These are phyloP conservation scores for Dryocosmus kuriphilus DNA, from an alignment of 2,888 invertebrate genomes.

Conservation along the genomic window DNA sequence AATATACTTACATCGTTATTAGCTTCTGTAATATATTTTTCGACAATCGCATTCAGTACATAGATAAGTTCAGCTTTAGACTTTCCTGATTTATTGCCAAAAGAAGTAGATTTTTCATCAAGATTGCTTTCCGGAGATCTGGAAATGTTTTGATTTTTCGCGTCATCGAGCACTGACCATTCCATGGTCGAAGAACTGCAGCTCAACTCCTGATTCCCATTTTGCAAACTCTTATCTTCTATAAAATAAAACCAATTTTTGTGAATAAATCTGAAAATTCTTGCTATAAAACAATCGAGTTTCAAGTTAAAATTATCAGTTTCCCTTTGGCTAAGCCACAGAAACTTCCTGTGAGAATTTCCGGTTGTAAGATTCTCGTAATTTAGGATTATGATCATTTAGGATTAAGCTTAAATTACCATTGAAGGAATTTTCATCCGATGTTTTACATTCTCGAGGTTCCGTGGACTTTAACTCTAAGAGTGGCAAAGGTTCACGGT, in stretches of 20 bases:
- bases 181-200: constrained; percentile 69
- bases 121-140: constrained; percentile 69
- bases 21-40: constrained; percentile 78
- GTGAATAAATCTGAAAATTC: constrained; percentile 27
- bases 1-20: constrained; percentile 75
- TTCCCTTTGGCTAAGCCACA: too few species aligned
- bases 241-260: too few species aligned
- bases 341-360: constrained; percentile 63
- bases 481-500: constrained; percentile 65
- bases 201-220: constrained; percentile 80
- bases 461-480: constrained; percentile 73
- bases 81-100: constrained; percentile 60
- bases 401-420: constrained; percentile 61
- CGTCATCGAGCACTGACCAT: constrained; percentile 66
- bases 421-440: constrained; percentile 70
- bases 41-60: constrained; percentile 76
- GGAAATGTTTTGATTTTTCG: constrained; percentile 74
- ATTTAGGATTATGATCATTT: too few species aligned
- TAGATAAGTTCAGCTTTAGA: constrained; percentile 74
- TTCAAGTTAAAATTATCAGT: constrained; percentile 55
- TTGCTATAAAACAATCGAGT: constrained; percentile 21
- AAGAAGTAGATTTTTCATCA: constrained; percentile 68
- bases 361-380: constrained; percentile 66
- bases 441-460: constrained; percentile 69
- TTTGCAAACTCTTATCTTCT: constrained; percentile 80